A percentile compares a stretch with the other conserved stretches of the same genome.
phyloP scores from a whole-genome alignment of 2,113 vertebrate species.

The Oreochromis aureus region DNA sequence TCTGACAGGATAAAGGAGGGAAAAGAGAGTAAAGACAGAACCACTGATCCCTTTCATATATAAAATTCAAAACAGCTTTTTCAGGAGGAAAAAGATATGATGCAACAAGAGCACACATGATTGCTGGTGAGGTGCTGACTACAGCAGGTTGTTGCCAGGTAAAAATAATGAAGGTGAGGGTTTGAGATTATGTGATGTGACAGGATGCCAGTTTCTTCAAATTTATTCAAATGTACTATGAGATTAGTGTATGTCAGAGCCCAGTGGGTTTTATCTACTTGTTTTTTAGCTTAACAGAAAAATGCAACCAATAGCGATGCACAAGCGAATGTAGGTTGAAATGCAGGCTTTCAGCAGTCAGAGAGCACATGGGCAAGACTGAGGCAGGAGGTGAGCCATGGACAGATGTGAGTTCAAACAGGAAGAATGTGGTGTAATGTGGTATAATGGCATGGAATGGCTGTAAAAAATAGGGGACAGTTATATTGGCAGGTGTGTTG shows the following conservation, averaged over 20 bases:
- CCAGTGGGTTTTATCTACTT: background rate
- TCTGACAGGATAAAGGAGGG: conserved; percentile 7
- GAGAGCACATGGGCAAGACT: background rate
- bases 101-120: background rate
- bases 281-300: background rate
- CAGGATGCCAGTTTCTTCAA: background rate
- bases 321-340: background rate
- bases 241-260: background rate
- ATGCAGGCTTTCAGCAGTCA: background rate
- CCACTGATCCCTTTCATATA: background rate
- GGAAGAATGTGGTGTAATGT: background rate
- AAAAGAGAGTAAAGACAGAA: background rate
- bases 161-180: background rate
- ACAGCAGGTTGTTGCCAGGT: background rate
- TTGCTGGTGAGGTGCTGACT: background rate
- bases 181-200: background rate
- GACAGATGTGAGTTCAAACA: background rate
- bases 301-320: background rate
- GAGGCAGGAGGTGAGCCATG: background rate
- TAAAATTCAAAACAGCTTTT: background rate
- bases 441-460: background rate
- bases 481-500: background rate
- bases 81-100: background rate
- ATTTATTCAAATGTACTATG: background rate
- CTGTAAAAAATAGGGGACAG: background rate